Evolutionary conservation across 2,113 vertebrate genomes (phyloP), one percentile per base, ranked within the genome.

Genomic region (Copsychus sechellarum): DNA sequence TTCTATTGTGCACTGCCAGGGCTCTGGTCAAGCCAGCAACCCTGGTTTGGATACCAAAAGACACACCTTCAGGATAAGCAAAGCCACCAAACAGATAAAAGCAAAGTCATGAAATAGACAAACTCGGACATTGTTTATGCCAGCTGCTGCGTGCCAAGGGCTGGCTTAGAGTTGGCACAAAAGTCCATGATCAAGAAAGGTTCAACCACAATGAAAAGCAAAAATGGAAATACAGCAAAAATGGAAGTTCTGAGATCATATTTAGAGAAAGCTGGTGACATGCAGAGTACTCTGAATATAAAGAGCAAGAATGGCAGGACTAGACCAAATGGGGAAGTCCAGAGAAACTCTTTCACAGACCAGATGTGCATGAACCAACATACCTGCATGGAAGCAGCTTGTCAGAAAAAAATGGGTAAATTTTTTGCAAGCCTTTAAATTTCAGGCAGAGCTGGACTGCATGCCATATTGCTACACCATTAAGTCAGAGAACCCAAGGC

Each of bases 401-500:
- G 26, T 76, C 45, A 92, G 38, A 56, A 60, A 89, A 80, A 70
- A 74, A 66, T 4, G 3, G 8, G 34, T 43, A 24, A 38, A 42
- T 76, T 61, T 83, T 86, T 66, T 61, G 38, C 42, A 81, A 84
- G 73, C 56, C 29, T 56, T 11, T 60, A 66, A 71, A 18, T 81
- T 92, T 66, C 26, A 73, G 60, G 24, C 82, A 90, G 50, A 88
- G 47, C 47, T 86, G 38, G 34, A 8, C 58, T 92, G 42, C 7
- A 2, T 42, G 74, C 81, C 3, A 3, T 56, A 71, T 66, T 93
- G 54, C 26, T 70, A 81, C 34, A 51, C 14, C 60, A 83, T 82
- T 93, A 95, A 92, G 47, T 42, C 83, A 67, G 76, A 86, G 80
- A 80, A 67, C 51, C 92, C 88, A 66, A 58, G 86, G 76, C 40